Base-by-base conservation (phyloP, 2,797 vertebrate genomes). In the Yasuhikotakia modesta region DNA sequence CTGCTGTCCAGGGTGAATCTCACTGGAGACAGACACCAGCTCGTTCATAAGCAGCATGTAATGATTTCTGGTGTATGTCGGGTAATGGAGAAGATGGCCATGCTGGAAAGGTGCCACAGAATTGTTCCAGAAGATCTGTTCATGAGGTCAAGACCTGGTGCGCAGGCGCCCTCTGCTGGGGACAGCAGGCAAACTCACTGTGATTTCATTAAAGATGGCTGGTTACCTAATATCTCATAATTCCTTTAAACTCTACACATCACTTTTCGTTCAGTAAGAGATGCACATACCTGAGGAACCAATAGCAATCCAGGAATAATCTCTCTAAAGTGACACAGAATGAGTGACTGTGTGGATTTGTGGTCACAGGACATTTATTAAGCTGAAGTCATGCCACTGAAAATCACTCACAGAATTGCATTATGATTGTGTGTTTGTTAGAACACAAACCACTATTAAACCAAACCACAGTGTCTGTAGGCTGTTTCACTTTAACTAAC, bases 311-410 rank as follows among this genome's bases (percentile, higher is more conserved):
- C n/a, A n/a, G n/a, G n/a, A n/a, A n/a, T n/a, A n/a, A n/a, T n/a
- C n/a, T n/a, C n/a, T n/a, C 4, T 46, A 58, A 35, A 60, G 13
- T 46, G 22, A 60, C 60, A n/a, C 4, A 19, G 27, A 69, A 35
- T 50, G 13, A 58, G 17, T 0, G 13, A 52, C 19, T 39, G 6
- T 22, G 60, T n/a, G n/a, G 7, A 7, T 13, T 10, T 35, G 10
- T 22, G 39, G 66, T 61, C 66, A 77, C 55, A 61, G 43, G 75
- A 14, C 30, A 8, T 61, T 77, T 39, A 69, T 69, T 50, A 39
- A 57, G 12, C 22, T 0, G 5, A 11, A 75, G 35, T 39, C 6
- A 39, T 8, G 35, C 4, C 5, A 39, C 35, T 39, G 35, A 39
- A 39, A 39, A 39, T 39, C 35, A 39, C 35, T 6, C 35, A 39